Evolutionary conservation across 2,888 invertebrate species (phyloP).

Genomic region (Spicauda simplicius): DNA sequence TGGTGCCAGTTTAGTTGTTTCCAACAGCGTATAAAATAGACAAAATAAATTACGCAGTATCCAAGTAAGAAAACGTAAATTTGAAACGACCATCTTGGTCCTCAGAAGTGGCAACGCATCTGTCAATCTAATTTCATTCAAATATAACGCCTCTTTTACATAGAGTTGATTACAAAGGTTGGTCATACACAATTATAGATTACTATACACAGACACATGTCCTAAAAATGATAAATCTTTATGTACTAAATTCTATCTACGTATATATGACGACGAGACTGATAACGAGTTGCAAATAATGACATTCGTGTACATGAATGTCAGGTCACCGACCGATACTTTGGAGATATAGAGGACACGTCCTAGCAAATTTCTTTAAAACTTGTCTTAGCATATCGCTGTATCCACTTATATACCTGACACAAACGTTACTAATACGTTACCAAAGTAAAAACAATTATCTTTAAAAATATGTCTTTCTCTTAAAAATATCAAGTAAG

Average conservation of each 20-base stretch:
- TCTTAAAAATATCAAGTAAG: not conserved
- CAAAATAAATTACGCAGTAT: too few relatives aligned
- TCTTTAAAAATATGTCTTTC: not conserved
- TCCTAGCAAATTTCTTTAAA: not conserved
- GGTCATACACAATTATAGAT: too few relatives aligned
- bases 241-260: too few relatives aligned
- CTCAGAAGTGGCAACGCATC: too few relatives aligned
- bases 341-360: not conserved
- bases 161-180: too few relatives aligned
- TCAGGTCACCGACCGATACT: not conserved
- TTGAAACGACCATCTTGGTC: too few relatives aligned
- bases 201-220: not conserved
- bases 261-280: too few relatives aligned
- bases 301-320: not conserved
- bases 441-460: not conserved
- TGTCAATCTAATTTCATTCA: too few relatives aligned
- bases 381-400: not conserved
- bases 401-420: not conserved
- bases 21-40: too few relatives aligned
- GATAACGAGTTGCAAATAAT: not conserved
- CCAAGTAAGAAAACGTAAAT: too few relatives aligned
- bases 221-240: not conserved
- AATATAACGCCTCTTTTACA: too few relatives aligned
- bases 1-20: too few relatives aligned
- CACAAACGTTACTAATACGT: not conserved